Evolutionary conservation across 2,888 invertebrate genomes (phyloP).

Genomic region (Dione vanillae): DNA sequence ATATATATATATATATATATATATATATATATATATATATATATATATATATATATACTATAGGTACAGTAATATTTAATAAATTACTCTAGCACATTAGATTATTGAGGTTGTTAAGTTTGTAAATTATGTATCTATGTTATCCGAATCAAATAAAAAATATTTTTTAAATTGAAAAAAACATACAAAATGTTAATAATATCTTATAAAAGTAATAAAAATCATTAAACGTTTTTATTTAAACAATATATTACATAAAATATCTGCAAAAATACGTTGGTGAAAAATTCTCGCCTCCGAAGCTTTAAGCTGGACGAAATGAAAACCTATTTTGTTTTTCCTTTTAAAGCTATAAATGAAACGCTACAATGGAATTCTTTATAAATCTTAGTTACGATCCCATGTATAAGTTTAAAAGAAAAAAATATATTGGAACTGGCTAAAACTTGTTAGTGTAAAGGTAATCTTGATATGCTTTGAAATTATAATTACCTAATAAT

Average conservation of each 20-base stretch:
- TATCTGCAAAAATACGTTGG: conserved; percentile 1
- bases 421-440: too few species aligned
- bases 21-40: too few species aligned
- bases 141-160: too few species aligned
- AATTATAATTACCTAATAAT: too few species aligned
- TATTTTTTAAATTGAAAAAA: too few species aligned
- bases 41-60: too few species aligned
- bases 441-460: background rate
- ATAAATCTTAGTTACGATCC: conserved; percentile 18
- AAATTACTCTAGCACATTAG: too few species aligned
- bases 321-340: conserved; percentile 12
- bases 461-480: conserved; percentile 1
- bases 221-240: background rate
- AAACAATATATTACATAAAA: background rate
- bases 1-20: too few species aligned
- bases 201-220: background rate
- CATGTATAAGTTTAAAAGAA: background rate
- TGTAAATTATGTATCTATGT: too few species aligned
- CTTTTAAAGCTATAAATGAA: conserved; percentile 21
- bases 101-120: too few species aligned
- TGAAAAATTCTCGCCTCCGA: conserved; percentile 7
- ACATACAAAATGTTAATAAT: background rate
- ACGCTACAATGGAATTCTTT: conserved; percentile 16
- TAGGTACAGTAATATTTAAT: too few species aligned
- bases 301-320: conserved; percentile 16